Percentiles rank a stretch among this genome's conserved stretches.
Conservation (phyloP, 2,888 invertebrate genomes). For the Aleiodes alternator region DNA sequence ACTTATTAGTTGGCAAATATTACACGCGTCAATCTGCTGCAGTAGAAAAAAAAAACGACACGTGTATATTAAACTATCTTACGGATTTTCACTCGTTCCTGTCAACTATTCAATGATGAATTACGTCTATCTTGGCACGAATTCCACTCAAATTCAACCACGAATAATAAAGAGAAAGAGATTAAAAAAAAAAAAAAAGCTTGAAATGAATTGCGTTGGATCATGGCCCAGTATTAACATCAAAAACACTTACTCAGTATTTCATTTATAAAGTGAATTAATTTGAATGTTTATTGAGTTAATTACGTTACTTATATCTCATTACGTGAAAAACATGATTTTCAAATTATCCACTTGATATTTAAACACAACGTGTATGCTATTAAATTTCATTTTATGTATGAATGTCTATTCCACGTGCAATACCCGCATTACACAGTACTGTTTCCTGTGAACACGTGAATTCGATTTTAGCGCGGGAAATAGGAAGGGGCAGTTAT, state of each 20-base stretch:
- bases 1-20: slow-evolving; percentile 44
- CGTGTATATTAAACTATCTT: slow-evolving; percentile 42
- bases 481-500: slow-evolving; percentile 13
- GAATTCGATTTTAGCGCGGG: slow-evolving; percentile 25
- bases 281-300: slow-evolving; percentile 33
- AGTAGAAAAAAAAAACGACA: slow-evolving; percentile 25
- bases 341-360: slow-evolving; percentile 4
- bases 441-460: slow-evolving; percentile 28
- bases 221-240: slow-evolving; percentile 12
- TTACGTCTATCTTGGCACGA: slow-evolving; percentile 45
- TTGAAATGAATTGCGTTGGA: slow-evolving; percentile 3
- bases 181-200: neutral
- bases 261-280: slow-evolving; percentile 38
- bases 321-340: slow-evolving; percentile 13
- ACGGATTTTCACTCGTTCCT: slow-evolving; percentile 42
- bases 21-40: neutral
- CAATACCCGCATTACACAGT: slow-evolving; percentile 25
- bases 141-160: slow-evolving; percentile 14
- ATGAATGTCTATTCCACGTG: slow-evolving; percentile 14
- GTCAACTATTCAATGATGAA: slow-evolving; percentile 46
- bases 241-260: neutral
- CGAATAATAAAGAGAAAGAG: neutral
- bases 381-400: slow-evolving; percentile 10
- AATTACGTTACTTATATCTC: neutral
- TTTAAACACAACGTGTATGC: slow-evolving; percentile 10